A percentile compares a stretch with the other conserved stretches of the same genome.
Conservation (phyloP, 2,113 vertebrate species). For the Cyanoderma ruficeps region DNA sequence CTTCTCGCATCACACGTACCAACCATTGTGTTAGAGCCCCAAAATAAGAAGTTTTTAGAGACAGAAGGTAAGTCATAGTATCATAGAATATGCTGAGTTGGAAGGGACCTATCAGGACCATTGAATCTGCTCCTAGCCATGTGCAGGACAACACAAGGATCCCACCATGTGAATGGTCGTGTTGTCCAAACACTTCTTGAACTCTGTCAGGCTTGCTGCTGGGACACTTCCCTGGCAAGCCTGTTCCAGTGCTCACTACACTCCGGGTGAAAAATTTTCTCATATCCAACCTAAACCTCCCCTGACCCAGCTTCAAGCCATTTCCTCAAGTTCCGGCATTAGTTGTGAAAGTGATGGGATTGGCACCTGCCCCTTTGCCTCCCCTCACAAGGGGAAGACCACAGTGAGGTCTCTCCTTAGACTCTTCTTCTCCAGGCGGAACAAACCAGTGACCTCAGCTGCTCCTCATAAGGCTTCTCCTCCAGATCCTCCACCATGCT, state of each 20-base stretch:
- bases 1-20: background rate
- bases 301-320: background rate
- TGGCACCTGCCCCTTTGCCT: background rate
- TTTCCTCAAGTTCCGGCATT: background rate
- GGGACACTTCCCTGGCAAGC: background rate
- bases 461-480: too few species aligned
- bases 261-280: background rate
- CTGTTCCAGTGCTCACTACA: background rate
- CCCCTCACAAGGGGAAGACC: background rate
- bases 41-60: fast-evolving
- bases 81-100: background rate
- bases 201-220: background rate
- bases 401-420: background rate
- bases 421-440: too few species aligned
- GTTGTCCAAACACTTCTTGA: background rate
- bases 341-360: background rate
- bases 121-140: background rate
- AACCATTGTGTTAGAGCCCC: too few species aligned
- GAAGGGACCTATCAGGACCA: background rate
- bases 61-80: background rate
- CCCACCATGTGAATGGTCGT: background rate
- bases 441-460: background rate
- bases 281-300: background rate
- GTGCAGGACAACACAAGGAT: background rate
- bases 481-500: background rate